phyloP scores from a whole-genome alignment of 2,113 vertebrate genomes.

The Naja naja region DNA sequence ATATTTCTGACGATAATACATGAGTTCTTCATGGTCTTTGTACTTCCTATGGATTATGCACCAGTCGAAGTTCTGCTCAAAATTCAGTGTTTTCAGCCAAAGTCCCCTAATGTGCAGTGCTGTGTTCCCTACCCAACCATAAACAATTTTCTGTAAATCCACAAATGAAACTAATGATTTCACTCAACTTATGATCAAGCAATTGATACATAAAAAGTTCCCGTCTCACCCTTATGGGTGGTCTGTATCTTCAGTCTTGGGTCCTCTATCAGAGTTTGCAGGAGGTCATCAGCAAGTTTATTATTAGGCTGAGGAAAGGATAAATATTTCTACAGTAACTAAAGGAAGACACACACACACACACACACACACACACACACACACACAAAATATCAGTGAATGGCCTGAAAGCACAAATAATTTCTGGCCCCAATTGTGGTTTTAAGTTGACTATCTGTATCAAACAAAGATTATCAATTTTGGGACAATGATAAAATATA shows the following conservation, averaged over 20 bases:
- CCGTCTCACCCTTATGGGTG: neutral
- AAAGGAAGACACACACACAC: neutral
- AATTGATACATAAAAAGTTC: neutral
- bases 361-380: neutral
- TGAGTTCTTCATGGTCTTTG: neutral
- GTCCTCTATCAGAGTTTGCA: neutral
- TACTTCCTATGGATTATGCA: neutral
- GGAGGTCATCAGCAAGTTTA: neutral
- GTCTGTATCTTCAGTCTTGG: neutral
- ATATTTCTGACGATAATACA: neutral
- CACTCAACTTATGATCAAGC: neutral
- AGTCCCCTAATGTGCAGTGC: neutral
- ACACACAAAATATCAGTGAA: neutral
- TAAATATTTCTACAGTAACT: neutral
- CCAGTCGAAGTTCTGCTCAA: neutral
- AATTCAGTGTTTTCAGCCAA: neutral
- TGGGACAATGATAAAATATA: neutral
- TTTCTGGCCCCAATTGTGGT: neutral
- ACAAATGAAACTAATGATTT: neutral
- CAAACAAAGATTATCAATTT: neutral
- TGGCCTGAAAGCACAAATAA: neutral
- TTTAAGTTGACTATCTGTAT: neutral
- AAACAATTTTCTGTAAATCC: neutral
- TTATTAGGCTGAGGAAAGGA: neutral
- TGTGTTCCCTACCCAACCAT: neutral